Conservation (phyloP, 2,113 vertebrate genomes). For the Axis porcinus region DNA sequence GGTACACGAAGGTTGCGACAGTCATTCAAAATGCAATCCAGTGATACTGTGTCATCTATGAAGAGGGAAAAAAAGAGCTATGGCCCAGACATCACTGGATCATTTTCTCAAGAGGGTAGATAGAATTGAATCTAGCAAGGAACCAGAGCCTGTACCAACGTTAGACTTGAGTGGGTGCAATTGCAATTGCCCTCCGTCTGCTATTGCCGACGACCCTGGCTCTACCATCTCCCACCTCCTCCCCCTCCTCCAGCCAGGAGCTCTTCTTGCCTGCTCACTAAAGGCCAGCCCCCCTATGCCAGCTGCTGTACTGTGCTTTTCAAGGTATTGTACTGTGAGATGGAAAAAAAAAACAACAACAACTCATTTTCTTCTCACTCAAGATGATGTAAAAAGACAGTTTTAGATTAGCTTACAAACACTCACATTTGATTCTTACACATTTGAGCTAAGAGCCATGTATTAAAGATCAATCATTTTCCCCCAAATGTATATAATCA, state of each 20-base stretch:
- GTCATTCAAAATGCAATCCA: background rate
- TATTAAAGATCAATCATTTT: background rate
- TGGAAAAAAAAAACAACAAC: background rate
- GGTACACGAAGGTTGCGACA: background rate
- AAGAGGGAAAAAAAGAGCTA: background rate
- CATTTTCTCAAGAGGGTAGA: background rate
- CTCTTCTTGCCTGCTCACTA: background rate
- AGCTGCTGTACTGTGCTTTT: background rate
- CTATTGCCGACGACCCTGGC: background rate
- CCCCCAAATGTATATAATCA: background rate
- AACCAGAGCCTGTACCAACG: background rate
- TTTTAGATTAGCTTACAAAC: background rate
- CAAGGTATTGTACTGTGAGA: background rate
- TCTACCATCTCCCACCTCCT: fast-evolving
- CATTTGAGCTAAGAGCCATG: background rate
- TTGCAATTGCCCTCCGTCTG: background rate
- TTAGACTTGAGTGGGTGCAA: background rate
- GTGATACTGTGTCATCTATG: background rate
- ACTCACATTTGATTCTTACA: background rate
- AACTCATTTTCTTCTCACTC: background rate
- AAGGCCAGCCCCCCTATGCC: background rate
- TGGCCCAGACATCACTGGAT: background rate
- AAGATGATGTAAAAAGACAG: background rate
- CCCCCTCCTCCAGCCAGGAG: background rate
- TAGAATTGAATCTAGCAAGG: background rate